Percentiles rank a stretch among this genome's conserved stretches.
Evolutionary conservation across 2,797 vertebrate species (phyloP).

Genomic region (Valencia hispanica): DNA sequence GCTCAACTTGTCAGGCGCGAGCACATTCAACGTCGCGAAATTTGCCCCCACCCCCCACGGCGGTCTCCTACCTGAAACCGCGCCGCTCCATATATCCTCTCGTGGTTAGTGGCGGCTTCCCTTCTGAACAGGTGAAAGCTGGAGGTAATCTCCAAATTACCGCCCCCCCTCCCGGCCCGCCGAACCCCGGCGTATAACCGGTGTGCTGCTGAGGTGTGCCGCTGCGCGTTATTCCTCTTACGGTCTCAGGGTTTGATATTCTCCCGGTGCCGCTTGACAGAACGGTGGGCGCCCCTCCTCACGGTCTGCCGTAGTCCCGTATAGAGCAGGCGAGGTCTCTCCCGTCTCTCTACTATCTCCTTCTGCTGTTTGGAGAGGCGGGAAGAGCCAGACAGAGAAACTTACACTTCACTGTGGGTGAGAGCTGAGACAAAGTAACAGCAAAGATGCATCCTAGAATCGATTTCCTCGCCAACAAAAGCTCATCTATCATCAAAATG

Average conservation of each 20-base stretch:
- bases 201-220: neutral
- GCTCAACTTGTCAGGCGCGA: neutral
- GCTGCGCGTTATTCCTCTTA: conserved; percentile 3
- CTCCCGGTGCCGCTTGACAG: conserved; percentile 44
- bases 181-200: neutral
- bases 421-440: neutral
- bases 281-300: conserved; percentile 49
- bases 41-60: neutral
- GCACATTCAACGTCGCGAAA: neutral
- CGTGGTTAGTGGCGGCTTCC: conserved; percentile 23
- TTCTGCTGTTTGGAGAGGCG: neutral
- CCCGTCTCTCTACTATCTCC: neutral
- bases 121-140: conserved; percentile 56
- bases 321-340: conserved; percentile 8
- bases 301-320: conserved; percentile 54
- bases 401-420: neutral
- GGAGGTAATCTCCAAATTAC: conserved; percentile 27
- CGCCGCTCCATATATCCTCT: conserved; percentile 42
- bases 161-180: neutral
- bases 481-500: conserved; percentile 7
- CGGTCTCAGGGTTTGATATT: conserved; percentile 21
- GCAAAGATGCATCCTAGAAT: neutral
- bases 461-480: neutral
- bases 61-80: conserved; percentile 58
- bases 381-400: neutral